Base-by-base conservation (phyloP, 1,140 invertebrate species). In the Colletes latitarsis region DNA sequence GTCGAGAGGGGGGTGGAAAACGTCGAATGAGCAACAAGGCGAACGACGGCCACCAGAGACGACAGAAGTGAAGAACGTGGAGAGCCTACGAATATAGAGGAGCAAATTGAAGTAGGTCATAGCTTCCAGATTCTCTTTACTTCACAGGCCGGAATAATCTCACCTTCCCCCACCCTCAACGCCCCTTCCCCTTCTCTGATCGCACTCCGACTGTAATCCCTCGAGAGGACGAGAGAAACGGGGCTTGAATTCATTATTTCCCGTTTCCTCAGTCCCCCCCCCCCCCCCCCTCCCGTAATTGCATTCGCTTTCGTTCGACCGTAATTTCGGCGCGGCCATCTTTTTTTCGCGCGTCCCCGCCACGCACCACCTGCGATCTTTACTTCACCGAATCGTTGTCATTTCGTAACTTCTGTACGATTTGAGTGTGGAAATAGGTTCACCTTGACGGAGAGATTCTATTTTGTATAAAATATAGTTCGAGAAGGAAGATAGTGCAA, bases 231-330 rank as follows among this genome's bases (percentile, higher is more conserved):
- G 41, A 64, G 66, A 75, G 68, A 81, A 83, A 86, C 82, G 81
- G 83, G 74, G 82, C 87, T 90, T 86, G 83, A 90, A 90, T 90
- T 89, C 87, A 88, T 90, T 90, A 88, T 88, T 90, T 90, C 83
- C 82, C 88, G 81, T 84, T 84, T 90, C 82, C 76, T 43, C 71
- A 19, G 66, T 62, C 63, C 75, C 71, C n/a, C n/a, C n/a, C n/a
- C n/a, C n/a, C n/a, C n/a, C n/a, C n/a, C n/a, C n/a, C n/a, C n/a
- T n/a, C n/a, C n/a, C 55, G 77, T 90, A 86, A 88, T 89, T 90
- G 75, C 86, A 67, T 83, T 89, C 73, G 64, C 78, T 75, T 82
- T 49, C 72, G 79, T 70, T 72, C 71, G 75, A 19, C 73, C 77
- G 76, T 84, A 86, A 86, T 85, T 82, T 82, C 46, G 69, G 77